Evolutionary conservation across 2,113 vertebrate species (phyloP), one percentile per base, ranked within the genome.

Genomic region (Rhodinocichla rosea): DNA sequence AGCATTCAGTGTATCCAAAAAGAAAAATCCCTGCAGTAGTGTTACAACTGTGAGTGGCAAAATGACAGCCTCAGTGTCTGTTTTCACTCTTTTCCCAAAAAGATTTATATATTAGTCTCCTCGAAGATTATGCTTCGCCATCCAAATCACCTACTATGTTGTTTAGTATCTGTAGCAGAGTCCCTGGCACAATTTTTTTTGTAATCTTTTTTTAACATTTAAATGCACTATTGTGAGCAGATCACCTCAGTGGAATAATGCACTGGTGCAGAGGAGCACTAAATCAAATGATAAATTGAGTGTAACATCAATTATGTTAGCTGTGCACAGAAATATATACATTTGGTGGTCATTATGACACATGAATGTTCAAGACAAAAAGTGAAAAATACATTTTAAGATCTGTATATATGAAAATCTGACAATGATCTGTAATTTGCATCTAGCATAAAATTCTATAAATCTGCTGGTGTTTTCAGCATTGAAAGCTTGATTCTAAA

Each of bases 261-360:
- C 97, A 97, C 13, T 96, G 89, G 67, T 94, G 45, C 94, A 96
- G 89, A 97, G 91, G 89, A 90, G 90, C 90, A 89, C 90, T 97
- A 95, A 96, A 98, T 97, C 97, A 97, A 96, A 95, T 87, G 95
- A 98, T 83, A 97, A 98, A 98, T 97, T 97, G 97, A 97, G 92
- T 98, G 95, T 96, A 97, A 97, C 92, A 90, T 96, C 94, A 96
- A 97, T 97, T 98, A 97, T 97, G 94, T 92, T 98, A 96, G 90
- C 96, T 97, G 94, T 98, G 94, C 96, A 96, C 95, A 68, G 95
- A 97, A 97, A 98, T 97, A 96, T 96, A 97, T 97, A 98, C 94
- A 96, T 97, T 96, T 96, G 96, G 95, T 97, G 93, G 81, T 94
- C 80, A 94, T 95, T 95, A 96, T 96, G 89, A 91, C 81, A 93